Conservation (phyloP, 2,888 invertebrate genomes). For the Druceiella hillmani region DNA sequence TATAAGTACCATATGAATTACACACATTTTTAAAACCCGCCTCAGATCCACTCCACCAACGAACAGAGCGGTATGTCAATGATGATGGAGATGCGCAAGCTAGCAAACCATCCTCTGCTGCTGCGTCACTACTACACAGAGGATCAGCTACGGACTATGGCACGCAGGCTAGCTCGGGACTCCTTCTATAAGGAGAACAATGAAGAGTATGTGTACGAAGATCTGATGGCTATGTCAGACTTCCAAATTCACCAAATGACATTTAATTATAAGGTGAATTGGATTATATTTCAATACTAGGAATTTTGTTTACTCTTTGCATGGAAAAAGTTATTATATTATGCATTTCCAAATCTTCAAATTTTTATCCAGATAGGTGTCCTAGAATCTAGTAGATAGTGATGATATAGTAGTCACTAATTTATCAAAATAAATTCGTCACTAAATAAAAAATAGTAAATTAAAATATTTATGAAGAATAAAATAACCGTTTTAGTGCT, state of each 20-base stretch:
- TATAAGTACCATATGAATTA: too few species aligned
- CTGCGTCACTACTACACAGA: constrained; percentile 70
- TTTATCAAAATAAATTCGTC: too few species aligned
- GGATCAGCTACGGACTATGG: constrained; percentile 57
- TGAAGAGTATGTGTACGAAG: constrained; percentile 76
- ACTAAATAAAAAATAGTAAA: too few species aligned
- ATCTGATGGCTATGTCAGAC: constrained; percentile 83
- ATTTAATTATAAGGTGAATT: constrained; percentile 55
- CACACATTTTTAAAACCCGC: constrained; percentile 3
- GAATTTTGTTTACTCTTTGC: too few species aligned
- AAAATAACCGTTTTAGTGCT: too few species aligned
- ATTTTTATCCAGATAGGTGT: too few species aligned
- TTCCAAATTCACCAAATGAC: constrained; percentile 85
- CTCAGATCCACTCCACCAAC: constrained; percentile 46
- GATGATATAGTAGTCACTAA: too few species aligned
- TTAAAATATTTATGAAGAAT: too few species aligned
- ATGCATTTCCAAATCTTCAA: too few species aligned
- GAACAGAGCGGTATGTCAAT: constrained; percentile 67
- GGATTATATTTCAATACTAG: too few species aligned
- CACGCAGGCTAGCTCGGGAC: constrained; percentile 61
- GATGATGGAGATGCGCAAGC: constrained; percentile 91
- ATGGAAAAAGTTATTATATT: too few species aligned
- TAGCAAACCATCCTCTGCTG: constrained; percentile 90
- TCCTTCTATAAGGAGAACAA: constrained; percentile 70
- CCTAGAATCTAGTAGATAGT: too few species aligned